Base-by-base conservation (phyloP, 2,113 vertebrate genomes). In the Aspiorhynchus laticeps region DNA sequence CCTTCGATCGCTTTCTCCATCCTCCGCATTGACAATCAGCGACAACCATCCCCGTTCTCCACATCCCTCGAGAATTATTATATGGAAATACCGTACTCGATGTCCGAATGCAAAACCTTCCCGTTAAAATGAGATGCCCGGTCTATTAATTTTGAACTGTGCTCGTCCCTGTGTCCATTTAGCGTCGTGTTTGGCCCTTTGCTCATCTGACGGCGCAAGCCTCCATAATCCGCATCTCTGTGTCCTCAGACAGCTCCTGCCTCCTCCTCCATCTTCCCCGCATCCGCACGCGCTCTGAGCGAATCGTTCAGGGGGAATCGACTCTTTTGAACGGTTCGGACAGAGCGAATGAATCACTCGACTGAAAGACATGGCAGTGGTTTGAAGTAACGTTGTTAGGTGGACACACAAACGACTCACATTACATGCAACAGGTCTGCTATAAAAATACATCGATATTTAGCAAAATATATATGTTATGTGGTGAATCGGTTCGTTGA, bases 221-320 rank as follows among this genome's bases (percentile, higher is more conserved):
- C 63, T 85, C 88, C 88, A 87, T 90, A 91, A 93, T 94, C 92
- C 91, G 92, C 93, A 93, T 94, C 93, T 91, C 86, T 90, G 79
- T 82, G 41, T 85, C 61, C 90, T 81, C 88, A 86, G 15, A 88
- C 81, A 85, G 88, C 90, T 81, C 91, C 69, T 91, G 91, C 93
- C 90, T 90, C 92, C 91, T 93, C 93, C 91, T 92, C 92, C 93
- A 93, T 94, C 92, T 91, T 88, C 87, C 90, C 90, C 78, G 92
- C 93, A 95, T 94, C 94, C 92, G 86, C 83, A 86, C 74, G 78
- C 87, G 86, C 69, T 80, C 24, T 24, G 17, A 38, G n/a, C 19
- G 2, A 41, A 15, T 80, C 53, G n/a, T 12, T 36, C 10, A 8
- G 6, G 9, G n/a, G n/a, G 78, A 43, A 28, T 28, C 33, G 8